phyloP scores from a whole-genome alignment of 2,113 vertebrate genomes.

The Macroglossus sobrinus region DNA sequence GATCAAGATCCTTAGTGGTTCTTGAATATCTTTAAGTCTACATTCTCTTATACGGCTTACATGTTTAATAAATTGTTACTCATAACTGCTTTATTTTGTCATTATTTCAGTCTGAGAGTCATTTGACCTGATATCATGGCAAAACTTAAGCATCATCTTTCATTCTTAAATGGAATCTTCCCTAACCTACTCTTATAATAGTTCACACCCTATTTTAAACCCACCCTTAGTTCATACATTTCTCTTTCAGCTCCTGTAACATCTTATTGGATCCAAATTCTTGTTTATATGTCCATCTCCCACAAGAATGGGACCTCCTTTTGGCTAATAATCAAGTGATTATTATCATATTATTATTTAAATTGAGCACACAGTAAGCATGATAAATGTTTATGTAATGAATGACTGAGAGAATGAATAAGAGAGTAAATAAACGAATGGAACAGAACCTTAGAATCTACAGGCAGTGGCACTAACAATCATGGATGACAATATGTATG shows the following conservation, averaged over 20 bases:
- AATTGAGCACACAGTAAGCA: background rate
- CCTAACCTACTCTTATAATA: background rate
- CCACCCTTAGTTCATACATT: background rate
- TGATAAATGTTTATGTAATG: background rate
- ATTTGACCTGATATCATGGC: background rate
- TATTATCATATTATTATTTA: background rate
- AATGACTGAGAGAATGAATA: background rate
- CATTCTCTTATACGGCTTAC: background rate
- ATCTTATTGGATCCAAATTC: background rate
- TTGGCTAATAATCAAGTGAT: background rate
- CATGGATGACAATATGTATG: background rate
- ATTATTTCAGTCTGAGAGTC: background rate
- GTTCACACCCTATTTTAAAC: background rate
- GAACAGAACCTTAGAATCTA: background rate
- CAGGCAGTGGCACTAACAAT: background rate
- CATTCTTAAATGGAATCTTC: background rate
- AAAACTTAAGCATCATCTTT: background rate
- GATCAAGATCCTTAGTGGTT: background rate
- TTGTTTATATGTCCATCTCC: background rate
- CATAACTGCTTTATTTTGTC: background rate
- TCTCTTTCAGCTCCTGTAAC: background rate
- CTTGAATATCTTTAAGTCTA: background rate
- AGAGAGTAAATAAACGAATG: background rate
- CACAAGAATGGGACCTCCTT: background rate
- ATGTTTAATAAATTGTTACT: background rate